These are phyloP conservation scores for Caenorhabditis sp. DNA, from an alignment of 2,888 invertebrate species.

Conservation along the genomic window DNA sequence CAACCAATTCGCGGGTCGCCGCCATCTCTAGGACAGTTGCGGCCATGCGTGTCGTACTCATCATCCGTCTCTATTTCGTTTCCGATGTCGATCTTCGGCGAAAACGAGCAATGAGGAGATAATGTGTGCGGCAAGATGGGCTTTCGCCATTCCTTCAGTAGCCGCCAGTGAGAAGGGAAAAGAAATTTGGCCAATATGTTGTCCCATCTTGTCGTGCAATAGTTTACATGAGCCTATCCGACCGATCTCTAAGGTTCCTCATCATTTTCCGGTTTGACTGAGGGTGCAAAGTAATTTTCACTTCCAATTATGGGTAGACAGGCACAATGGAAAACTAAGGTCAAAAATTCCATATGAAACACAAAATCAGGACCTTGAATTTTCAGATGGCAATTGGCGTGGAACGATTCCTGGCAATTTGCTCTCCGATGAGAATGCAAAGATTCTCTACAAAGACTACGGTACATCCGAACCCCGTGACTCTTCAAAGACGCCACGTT, in stretches of 20 bases:
- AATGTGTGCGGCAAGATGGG: no score
- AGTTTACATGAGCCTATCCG: slow-evolving; percentile 11
- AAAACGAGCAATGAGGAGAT: background rate
- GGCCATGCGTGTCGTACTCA: slow-evolving; percentile 7
- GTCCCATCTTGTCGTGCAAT: background rate
- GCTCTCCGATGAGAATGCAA: slow-evolving; percentile 70
- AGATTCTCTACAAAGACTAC: slow-evolving; percentile 66
- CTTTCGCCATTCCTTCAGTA: background rate
- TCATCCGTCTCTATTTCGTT: no score
- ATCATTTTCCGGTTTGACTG: background rate
- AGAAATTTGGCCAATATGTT: slow-evolving; percentile 14
- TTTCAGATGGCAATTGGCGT: slow-evolving; percentile 72
- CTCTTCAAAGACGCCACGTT: background rate
- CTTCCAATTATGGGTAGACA: slow-evolving; percentile 1
- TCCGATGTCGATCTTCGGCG: background rate
- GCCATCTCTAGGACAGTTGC: background rate
- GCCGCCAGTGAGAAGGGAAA: background rate
- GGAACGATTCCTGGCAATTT: slow-evolving; percentile 72
- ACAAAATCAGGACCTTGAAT: no score
- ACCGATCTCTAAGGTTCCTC: background rate
- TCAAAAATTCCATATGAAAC: no score
- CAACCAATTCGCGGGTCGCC: slow-evolving; percentile 19
- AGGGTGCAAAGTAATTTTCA: background rate
- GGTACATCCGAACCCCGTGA: slow-evolving; percentile 5
- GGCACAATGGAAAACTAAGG: slow-evolving; percentile 18